Percentiles rank a stretch among this genome's conserved stretches.
phyloP scores from a whole-genome alignment of 2,797 vertebrate species.

The Myripristis murdjan region DNA sequence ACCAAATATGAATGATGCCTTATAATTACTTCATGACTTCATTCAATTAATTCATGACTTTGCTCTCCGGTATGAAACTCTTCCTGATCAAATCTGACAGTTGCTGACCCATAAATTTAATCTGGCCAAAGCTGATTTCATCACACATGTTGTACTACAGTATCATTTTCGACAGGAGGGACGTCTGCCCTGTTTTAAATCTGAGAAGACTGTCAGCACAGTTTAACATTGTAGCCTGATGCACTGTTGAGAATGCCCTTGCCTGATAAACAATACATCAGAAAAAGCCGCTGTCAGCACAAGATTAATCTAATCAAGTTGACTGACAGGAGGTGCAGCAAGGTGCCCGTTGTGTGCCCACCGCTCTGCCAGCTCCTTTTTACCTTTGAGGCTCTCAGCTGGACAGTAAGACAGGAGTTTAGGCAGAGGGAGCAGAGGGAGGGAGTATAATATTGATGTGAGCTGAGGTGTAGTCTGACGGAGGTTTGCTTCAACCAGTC shows the following conservation, averaged over 20 bases:
- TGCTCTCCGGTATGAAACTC: background rate
- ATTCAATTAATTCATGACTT: background rate
- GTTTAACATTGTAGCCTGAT: background rate
- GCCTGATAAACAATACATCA: background rate
- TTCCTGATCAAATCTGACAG: background rate
- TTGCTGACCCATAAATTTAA: background rate
- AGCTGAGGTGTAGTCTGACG: no score
- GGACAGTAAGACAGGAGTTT: no score
- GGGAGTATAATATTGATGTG: no score
- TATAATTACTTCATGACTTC: background rate
- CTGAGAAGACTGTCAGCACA: conserved; percentile 1
- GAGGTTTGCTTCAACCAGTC: no score
- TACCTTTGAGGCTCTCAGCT: background rate
- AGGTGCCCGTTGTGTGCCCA: no score
- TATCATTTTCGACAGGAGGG: conserved; percentile 4
- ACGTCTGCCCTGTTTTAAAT: conserved; percentile 2
- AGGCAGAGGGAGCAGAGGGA: no score
- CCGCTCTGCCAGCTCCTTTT: background rate
- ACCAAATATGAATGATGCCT: background rate
- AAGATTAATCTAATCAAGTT: conserved; percentile 11
- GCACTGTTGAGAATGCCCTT: background rate
- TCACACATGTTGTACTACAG: background rate
- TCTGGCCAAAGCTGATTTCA: background rate
- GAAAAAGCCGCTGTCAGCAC: background rate
- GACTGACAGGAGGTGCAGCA: background rate